Evolutionary conservation across 1,140 invertebrate species (phyloP), one percentile per base, ranked within the genome.

Genomic region (Hesperophylax magnus): DNA sequence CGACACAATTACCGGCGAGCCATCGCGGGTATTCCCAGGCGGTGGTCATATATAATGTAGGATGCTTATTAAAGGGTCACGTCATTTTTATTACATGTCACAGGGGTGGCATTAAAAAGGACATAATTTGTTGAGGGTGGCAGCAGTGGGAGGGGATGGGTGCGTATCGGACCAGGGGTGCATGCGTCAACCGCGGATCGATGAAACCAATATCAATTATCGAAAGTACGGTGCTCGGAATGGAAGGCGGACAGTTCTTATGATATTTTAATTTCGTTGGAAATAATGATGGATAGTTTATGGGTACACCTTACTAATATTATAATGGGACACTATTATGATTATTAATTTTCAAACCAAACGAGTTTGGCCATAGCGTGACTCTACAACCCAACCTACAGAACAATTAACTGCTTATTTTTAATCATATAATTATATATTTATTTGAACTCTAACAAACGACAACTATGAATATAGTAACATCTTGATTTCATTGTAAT

Each of bases 131-230:
- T 82, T 15, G 34, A 78, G 76, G 47, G 60, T 67, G 60, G 60
- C 22, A 24, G 14, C 22, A 2, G 34, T 8, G 39, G 76, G 60
- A 34, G 76, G 20, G 9, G 39, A 3, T 47, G 39, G 39, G 39
- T 47, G 39, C 39, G 39, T 47, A 47, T 47, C 39, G 11, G 39
- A 47, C 39, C 39, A 27, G 58, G 58, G 60, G 22, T 53, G 76
- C 22, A 78, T 78, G 76, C 65, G 47, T 79, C 67, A 79, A 79
- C 79, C 74, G 39, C 72, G 22, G 74, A 83, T 80, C 82, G 54
- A 79, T 77, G 77, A 72, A 80, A 80, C 76, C 82, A 83, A 83
- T 83, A 81, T 81, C 79, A 81, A 81, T 83, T 83, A 82, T 79
- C 77, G 61, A 27, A 34, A 31, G 77, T 71, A 80, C 65, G 31